Percentiles rank a stretch among this genome's conserved stretches.
Conservation (phyloP, 2,113 vertebrate species). For the Etheostoma spectabile region DNA sequence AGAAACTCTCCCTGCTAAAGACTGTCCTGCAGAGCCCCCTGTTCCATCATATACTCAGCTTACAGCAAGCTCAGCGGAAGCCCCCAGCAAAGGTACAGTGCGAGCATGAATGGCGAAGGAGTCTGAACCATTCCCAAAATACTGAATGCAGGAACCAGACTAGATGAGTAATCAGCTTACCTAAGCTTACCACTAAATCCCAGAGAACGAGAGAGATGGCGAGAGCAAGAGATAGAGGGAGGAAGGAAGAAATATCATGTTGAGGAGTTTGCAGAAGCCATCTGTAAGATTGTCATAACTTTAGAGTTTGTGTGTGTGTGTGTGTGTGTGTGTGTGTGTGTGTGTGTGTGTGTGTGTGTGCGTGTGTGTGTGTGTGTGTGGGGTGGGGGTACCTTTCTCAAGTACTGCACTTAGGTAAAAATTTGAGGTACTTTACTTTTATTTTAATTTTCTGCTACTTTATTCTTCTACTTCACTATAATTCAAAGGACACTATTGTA, state of each 20-base stretch:
- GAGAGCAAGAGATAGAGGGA: conserved; percentile 6
- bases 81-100: conserved; percentile 84
- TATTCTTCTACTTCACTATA: background rate
- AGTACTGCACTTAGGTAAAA: background rate
- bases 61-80: conserved; percentile 88
- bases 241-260: conserved; percentile 28
- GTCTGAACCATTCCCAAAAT: conserved; percentile 76
- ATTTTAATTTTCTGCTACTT: no score
- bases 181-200: conserved; percentile 80
- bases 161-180: conserved; percentile 84
- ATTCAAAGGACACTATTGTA: background rate
- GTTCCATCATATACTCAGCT: conserved; percentile 93
- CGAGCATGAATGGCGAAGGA: conserved; percentile 41
- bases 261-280: conserved; percentile 56
- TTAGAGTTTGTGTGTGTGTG: conserved; percentile 30
- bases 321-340: no score
- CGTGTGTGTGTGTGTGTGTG: no score
- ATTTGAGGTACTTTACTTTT: background rate
- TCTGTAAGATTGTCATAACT: conserved; percentile 35
- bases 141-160: conserved; percentile 76
- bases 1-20: conserved; percentile 91
- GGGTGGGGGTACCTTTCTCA: background rate
- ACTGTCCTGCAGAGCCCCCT: conserved; percentile 95
- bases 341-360: background rate
- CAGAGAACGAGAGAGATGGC: conserved; percentile 55